Percentiles rank a stretch among this genome's conserved stretches.
Conservation (phyloP, 2,113 vertebrate genomes). For the Drymodes brunneopygia region DNA sequence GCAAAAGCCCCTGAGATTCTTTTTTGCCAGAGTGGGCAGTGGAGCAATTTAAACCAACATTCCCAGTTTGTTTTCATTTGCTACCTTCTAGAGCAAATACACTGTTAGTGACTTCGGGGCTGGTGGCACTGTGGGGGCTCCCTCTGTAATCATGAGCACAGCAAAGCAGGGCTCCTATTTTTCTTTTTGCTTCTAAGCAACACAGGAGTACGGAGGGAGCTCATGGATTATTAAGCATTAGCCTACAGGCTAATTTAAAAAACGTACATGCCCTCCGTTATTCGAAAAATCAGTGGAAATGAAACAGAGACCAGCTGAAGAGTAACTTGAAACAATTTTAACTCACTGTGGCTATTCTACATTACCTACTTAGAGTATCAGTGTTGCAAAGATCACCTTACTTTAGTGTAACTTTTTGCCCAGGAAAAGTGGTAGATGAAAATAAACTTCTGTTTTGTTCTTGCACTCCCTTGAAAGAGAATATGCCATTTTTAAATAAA, state of each 20-base stretch:
- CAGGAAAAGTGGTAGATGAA: neutral
- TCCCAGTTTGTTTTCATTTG: neutral
- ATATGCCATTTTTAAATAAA: neutral
- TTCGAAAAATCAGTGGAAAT: neutral
- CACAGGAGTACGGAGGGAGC: neutral
- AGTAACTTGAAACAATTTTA: neutral
- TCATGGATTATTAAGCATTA: neutral
- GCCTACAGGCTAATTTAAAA: neutral
- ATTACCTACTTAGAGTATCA: neutral
- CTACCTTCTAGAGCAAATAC: neutral
- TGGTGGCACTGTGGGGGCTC: neutral
- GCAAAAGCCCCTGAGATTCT: neutral
- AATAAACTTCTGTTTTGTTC: neutral
- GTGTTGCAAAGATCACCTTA: neutral
- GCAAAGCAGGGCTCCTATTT: neutral
- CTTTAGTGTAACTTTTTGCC: neutral
- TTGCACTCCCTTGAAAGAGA: neutral
- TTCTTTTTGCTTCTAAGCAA: neutral
- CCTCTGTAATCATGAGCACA: rapidly evolving
- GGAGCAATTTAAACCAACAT: neutral
- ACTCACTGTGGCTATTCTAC: neutral
- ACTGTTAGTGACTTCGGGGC: neutral
- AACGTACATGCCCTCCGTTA: neutral
- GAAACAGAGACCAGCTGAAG: neutral
- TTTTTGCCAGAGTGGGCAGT: neutral